A percentile compares a stretch with the other conserved stretches of the same genome.
phyloP scores from a whole-genome alignment of 2,888 invertebrate species.

The Phragmatobia fuliginosa region DNA sequence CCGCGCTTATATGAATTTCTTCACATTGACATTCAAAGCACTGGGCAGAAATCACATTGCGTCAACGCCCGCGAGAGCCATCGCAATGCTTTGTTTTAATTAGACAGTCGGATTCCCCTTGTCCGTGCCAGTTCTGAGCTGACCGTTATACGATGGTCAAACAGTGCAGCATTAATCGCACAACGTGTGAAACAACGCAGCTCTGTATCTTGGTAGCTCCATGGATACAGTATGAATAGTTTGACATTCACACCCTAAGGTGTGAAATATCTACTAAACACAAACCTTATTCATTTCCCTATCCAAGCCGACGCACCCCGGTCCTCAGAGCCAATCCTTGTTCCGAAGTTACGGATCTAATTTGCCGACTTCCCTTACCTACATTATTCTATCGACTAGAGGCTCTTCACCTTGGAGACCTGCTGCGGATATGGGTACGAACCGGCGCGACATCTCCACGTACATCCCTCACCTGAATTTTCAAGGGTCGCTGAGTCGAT shows the following conservation, averaged over 20 bases:
- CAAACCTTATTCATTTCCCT: slow-evolving; percentile 56
- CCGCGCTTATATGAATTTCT: slow-evolving; percentile 79
- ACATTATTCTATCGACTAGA: slow-evolving; percentile 88
- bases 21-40: slow-evolving; percentile 86
- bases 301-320: slow-evolving; percentile 87
- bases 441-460: slow-evolving; percentile 68
- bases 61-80: slow-evolving; percentile 87
- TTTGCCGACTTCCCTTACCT: slow-evolving; percentile 90
- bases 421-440: slow-evolving; percentile 92
- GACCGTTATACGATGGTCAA: slow-evolving; percentile 78
- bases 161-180: slow-evolving; percentile 48
- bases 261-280: slow-evolving; percentile 34
- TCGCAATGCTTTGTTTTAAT: slow-evolving; percentile 91
- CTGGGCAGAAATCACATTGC: slow-evolving; percentile 81
- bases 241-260: slow-evolving; percentile 62
- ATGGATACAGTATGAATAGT: slow-evolving; percentile 55
- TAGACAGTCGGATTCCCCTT: slow-evolving; percentile 89
- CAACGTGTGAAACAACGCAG: slow-evolving; percentile 55
- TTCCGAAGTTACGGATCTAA: slow-evolving; percentile 89
- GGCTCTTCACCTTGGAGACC: slow-evolving; percentile 91
- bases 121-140: slow-evolving; percentile 89
- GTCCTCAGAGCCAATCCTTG: slow-evolving; percentile 92
- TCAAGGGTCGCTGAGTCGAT: slow-evolving; percentile 69
- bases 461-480: slow-evolving; percentile 69
- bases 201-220: slow-evolving; percentile 54